Evolutionary conservation across 2,113 vertebrate genomes (phyloP), one percentile per base, ranked within the genome.

Genomic region (Ceyx margarethae): DNA sequence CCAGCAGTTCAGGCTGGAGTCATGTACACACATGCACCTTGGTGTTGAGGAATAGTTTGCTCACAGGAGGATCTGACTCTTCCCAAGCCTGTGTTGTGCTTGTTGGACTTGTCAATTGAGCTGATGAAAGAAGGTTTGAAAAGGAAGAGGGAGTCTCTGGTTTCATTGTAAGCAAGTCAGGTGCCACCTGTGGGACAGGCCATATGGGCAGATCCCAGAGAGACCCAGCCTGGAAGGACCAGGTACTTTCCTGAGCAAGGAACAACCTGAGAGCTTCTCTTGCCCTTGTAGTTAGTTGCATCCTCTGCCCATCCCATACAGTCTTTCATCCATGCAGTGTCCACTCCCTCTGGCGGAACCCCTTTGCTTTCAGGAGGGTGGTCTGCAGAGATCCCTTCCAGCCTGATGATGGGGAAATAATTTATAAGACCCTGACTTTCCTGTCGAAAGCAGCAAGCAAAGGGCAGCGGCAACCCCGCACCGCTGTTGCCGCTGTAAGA

Each of bases 1-100:
- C 17, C 46, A 13, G 1, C 29, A 3, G 45, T 56, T 57, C 0
- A 0, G 40, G 26, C 17, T 53, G 29, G 12, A 61, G 50, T 33
- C 15, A 2, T n/a, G 14, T 42, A 6, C 10, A 23, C 28, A 11
- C 58, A 9, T n/a, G 6, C 19, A 11, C 19, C 17, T 40, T n/a
- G 33, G 20, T 31, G 56, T 61, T 43, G 9, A 22, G 71, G 81
- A 83, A 7, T 13, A 23, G 43, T 5, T 76, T 33, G 53, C 21
- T 71, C 1, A 1, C 26, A 46, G 53, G 40, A 87, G 4, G 15
- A 19, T 53, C 57, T 78, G 74, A 51, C 53, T 48, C 68, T 83
- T 77, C 60, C 68, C 35, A 66, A 8, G 13, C 19, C 43, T 51
- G 18, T 37, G 54, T 57, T 53, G 17, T 57, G 35, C 13, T 73